Evolutionary conservation across 2,888 invertebrate genomes (phyloP), one percentile per base, ranked within the genome.

Genomic region (Parnassius smintheus): DNA sequence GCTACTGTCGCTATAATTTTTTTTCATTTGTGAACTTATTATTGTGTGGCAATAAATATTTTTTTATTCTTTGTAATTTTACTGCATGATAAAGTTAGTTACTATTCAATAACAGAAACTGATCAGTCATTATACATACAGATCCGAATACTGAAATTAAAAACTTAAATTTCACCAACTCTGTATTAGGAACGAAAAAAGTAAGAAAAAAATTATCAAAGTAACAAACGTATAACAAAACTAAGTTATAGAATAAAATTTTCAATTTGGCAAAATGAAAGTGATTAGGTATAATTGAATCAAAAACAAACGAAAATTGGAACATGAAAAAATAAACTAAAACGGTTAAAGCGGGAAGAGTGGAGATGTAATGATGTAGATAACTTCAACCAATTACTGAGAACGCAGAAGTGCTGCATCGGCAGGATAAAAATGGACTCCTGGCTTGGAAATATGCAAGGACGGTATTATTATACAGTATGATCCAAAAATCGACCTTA

Each of bases 331-430:
- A 81, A 85, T 82, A 80, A 86, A 87, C 85, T 86, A 86, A 88
- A 75, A 76, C 72, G 68, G 80, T 77, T 80, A 85, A 86, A 83
- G 86, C 83, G 80, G 80, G 80, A 83, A 84, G 77, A 86, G 81
- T 82, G 82, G 82, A 85, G 91, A 91, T 91, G 89, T 91, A 91
- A 91, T 90, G 91, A 88, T 80, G 82, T 78, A 89, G 91, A 91
- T 91, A 91, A 86, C 82, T 88, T 83, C 81, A 85, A 88, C 88
- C 91, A 91, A 91, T 91, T 91, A 91, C 90, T 74, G 82, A 78
- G 79, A 76, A 78, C 78, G 78, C 77, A 80, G 80, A 83, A 87
- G 79, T 86, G 90, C 91, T 85, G 88, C 87, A 86, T 90, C 78
- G 83, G 86, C 89, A 72, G 81, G 80, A 86, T 85, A 83, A 84